These are phyloP conservation scores for Apodemia mormo DNA, from an alignment of 2,888 invertebrate species.

Conservation along the genomic window DNA sequence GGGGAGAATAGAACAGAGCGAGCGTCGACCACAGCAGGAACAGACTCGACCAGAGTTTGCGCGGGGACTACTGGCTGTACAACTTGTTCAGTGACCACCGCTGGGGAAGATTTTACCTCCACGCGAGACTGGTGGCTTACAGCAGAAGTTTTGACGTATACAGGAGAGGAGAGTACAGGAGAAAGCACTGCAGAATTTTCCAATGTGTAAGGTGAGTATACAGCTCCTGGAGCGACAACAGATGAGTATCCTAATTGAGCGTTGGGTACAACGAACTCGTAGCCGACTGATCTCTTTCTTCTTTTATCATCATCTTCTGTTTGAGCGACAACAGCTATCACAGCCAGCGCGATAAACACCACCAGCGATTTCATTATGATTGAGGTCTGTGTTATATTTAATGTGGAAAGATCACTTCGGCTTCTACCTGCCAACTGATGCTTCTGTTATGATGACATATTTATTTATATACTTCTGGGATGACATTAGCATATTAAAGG, in stretches of 20 bases:
- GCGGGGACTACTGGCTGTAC: slow-evolving; percentile 42
- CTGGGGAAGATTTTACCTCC: slow-evolving; percentile 40
- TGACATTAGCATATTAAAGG: slow-evolving; percentile 49
- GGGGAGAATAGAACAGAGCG: slow-evolving; percentile 41
- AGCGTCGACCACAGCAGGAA: slow-evolving; percentile 38
- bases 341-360: slow-evolving; percentile 63
- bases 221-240: slow-evolving; percentile 37
- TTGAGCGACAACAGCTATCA: slow-evolving; percentile 44
- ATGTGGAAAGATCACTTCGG: slow-evolving; percentile 62
- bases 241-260: slow-evolving; percentile 32
- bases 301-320: slow-evolving; percentile 32
- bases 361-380: slow-evolving; percentile 67
- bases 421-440: slow-evolving; percentile 42
- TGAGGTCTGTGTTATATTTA: slow-evolving; percentile 59
- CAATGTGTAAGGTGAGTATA: slow-evolving; percentile 42
- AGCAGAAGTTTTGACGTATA: slow-evolving; percentile 52
- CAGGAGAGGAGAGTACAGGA: neutral
- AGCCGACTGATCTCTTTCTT: slow-evolving; percentile 51
- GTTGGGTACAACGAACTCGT: slow-evolving; percentile 40
- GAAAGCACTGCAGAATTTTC: slow-evolving; percentile 43
- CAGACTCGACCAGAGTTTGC: slow-evolving; percentile 33
- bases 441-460: slow-evolving; percentile 39
- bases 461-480: slow-evolving; percentile 61
- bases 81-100: slow-evolving; percentile 40
- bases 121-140: slow-evolving; percentile 73